These are phyloP conservation scores for Acanthurus lineatus DNA, from an alignment of 2,797 vertebrate genomes.

Conservation along the genomic window DNA sequence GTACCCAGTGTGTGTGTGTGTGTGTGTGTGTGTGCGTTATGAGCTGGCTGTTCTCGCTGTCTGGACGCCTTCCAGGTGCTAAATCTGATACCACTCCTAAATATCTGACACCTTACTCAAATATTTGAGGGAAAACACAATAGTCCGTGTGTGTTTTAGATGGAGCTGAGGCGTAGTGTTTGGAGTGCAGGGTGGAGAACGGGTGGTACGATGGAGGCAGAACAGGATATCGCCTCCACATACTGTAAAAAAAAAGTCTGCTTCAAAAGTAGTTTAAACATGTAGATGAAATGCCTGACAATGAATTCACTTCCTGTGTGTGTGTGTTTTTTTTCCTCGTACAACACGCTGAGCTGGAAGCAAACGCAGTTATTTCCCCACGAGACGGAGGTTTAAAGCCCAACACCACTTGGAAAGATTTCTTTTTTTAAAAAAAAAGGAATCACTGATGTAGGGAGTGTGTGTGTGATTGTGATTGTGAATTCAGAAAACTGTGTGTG, in stretches of 20 bases:
- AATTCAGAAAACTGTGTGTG: too few relatives aligned
- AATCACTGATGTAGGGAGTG: too few relatives aligned
- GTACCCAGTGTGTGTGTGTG: background rate
- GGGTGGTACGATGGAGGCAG: background rate
- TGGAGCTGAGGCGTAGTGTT: constrained; percentile 42
- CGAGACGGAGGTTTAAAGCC: background rate
- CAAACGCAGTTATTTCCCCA: constrained; percentile 2
- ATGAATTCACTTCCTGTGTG: constrained; percentile 7
- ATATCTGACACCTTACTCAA: constrained; percentile 79
- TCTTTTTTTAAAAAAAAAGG: background rate
- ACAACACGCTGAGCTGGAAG: constrained; percentile 29
- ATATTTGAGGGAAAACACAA: constrained; percentile 77
- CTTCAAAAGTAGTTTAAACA: constrained; percentile 24
- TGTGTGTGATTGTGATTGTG: too few relatives aligned
- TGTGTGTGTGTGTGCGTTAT: constrained; percentile 11
- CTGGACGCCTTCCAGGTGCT: constrained; percentile 69
- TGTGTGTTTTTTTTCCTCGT: constrained; percentile 9
- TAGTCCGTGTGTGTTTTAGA: constrained; percentile 62
- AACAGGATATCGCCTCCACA: constrained; percentile 49
- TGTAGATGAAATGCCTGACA: constrained; percentile 11
- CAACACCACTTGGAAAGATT: background rate
- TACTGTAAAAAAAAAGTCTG: constrained; percentile 29
- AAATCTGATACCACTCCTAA: constrained; percentile 70
- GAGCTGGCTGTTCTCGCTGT: constrained; percentile 17
- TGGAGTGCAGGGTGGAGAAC: constrained; percentile 38